Evolutionary conservation across 1,140 invertebrate species (phyloP), one percentile per base, ranked within the genome.

Genomic region (Drosophila baimaii): DNA sequence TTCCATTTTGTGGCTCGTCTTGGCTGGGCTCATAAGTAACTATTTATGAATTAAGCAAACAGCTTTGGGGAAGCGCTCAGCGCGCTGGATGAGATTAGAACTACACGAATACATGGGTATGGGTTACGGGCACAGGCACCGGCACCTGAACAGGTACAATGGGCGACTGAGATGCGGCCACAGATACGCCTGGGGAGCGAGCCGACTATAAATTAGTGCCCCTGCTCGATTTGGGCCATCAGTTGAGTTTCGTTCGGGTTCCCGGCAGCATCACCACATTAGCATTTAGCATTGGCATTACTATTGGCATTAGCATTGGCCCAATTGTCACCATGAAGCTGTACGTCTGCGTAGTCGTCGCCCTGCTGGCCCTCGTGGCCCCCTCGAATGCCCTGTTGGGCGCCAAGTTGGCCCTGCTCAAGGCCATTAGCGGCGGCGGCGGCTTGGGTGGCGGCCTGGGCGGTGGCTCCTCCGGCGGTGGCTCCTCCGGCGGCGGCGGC

Each of bases 11-110:
- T 61, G 57, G 52, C 74, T 64, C 43, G 47, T 47, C 43, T 35
- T 64, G 75, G 57, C 51, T 57, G 69, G 63, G 76, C 79, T 56
- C 63, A 80, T 89, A 83, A 89, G 77, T 89, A 89, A 81, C 80
- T 80, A 83, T 81, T 89, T 89, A 89, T 89, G 84, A 89, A 89
- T 89, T 89, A 89, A 81, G 85, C 80, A 89, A 89, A 89, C 63
- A 89, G 41, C 57, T 54, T 51, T 31, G 77, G 33, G 49, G 77
- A 21, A 43, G 31, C 51, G 31, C 51, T 44, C 43, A 39, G 19
- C 37, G 21, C 21, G 37, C 27, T 29, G 72, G 51, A 76, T 46
- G 51, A 17, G 72, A 75, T 85, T 85, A 86, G 82, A 85, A 86
- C 75, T 35, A 82, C 79, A 81, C 62, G 65, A 59, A 73, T 33